Percentiles rank a stretch among this genome's conserved stretches.
These are phyloP conservation scores for Spea multiplicata DNA, from an alignment of 2,113 vertebrate genomes.

Conservation along the genomic window DNA sequence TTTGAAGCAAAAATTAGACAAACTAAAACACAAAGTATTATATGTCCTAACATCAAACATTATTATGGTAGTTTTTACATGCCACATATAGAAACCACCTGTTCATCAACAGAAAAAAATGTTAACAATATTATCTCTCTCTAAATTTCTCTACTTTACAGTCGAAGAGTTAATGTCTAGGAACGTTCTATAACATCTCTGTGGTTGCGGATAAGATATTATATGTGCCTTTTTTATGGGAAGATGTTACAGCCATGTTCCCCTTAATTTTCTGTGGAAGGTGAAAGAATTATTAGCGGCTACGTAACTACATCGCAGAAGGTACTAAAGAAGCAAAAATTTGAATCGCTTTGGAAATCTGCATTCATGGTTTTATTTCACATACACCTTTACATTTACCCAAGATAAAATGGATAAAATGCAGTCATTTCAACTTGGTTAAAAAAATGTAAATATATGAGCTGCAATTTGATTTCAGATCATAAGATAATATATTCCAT, in stretches of 20 bases:
- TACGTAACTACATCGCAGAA: slow-evolving; percentile 26
- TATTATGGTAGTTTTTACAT: no score
- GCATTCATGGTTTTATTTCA: slow-evolving; percentile 41
- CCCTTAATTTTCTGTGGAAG: slow-evolving; percentile 43
- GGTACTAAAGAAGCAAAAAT: slow-evolving; percentile 34
- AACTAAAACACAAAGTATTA: no score
- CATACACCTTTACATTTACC: slow-evolving; percentile 34
- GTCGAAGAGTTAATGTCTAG: slow-evolving; percentile 37
- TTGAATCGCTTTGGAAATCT: slow-evolving; percentile 36
- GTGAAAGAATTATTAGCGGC: slow-evolving; percentile 44
- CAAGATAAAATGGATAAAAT: slow-evolving; percentile 29
- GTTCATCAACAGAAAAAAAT: no score
- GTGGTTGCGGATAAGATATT: slow-evolving; percentile 33
- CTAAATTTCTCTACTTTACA: slow-evolving; percentile 19
- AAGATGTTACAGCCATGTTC: slow-evolving; percentile 38
- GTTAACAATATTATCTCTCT: background rate
- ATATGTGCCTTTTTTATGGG: slow-evolving; percentile 38
- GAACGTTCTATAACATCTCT: slow-evolving; percentile 38
- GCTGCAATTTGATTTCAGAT: slow-evolving; percentile 40
- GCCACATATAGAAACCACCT: no score
- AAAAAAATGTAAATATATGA: slow-evolving; percentile 43
- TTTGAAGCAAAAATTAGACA: no score
- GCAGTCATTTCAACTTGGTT: slow-evolving; percentile 20
- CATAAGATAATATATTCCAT: slow-evolving; percentile 43
- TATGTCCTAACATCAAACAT: no score